phyloP scores from a whole-genome alignment of 2,888 invertebrate genomes.

The Leptopilina myrica region DNA sequence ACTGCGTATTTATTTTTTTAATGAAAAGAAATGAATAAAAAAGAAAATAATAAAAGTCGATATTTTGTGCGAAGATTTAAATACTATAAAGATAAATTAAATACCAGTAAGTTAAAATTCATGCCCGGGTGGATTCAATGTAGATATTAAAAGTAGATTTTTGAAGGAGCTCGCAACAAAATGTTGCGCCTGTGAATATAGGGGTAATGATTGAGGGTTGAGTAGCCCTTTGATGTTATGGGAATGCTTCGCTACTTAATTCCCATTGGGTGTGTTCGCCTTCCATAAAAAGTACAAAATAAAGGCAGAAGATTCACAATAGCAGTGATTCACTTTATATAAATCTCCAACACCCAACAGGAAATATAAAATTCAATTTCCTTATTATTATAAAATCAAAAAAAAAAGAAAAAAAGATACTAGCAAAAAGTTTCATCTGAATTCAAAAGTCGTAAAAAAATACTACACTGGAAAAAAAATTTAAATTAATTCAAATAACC shows the following conservation, averaged over 20 bases:
- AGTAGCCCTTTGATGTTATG: conserved; percentile 24
- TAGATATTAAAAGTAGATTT: conserved; percentile 13
- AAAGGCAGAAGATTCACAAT: conserved; percentile 21
- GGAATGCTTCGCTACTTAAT: conserved; percentile 27
- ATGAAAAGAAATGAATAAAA: too few species aligned
- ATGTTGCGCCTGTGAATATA: conserved; percentile 17
- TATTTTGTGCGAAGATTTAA: too few species aligned
- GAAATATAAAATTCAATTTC: conserved; percentile 1
- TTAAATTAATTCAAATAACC: too few species aligned
- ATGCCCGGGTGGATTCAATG: neutral
- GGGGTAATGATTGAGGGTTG: conserved; percentile 17
- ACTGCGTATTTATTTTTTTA: too few species aligned
- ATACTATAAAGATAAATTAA: neutral
- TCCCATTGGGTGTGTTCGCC: conserved; percentile 24
- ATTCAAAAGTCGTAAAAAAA: neutral
- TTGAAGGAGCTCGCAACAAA: conserved; percentile 13
- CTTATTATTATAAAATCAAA: neutral
- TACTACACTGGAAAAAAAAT: too few species aligned
- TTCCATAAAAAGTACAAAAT: neutral
- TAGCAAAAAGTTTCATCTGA: neutral
- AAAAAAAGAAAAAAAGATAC: too few species aligned
- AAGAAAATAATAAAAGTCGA: too few species aligned
- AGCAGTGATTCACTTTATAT: conserved; percentile 10
- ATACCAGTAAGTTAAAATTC: neutral
- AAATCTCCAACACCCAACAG: neutral